These are phyloP conservation scores for Oncorhynchus nerka DNA, from an alignment of 2,113 vertebrate species.

Conservation along the genomic window DNA sequence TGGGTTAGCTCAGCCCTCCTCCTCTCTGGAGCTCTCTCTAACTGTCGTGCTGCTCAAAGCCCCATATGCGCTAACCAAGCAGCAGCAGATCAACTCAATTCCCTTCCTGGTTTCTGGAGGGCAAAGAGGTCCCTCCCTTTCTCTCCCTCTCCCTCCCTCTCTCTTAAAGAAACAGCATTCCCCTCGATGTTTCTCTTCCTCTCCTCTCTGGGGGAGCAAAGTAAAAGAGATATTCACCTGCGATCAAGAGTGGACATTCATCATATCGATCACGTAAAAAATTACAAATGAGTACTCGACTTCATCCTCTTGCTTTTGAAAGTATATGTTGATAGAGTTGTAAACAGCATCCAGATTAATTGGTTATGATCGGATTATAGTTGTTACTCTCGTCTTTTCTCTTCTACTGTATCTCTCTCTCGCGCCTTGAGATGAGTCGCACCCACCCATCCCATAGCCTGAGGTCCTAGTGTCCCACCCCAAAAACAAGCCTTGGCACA, in stretches of 20 bases:
- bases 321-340: not conserved
- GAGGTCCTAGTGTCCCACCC: slow-evolving; percentile 82
- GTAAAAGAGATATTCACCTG: slow-evolving; percentile 55
- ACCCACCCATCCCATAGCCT: slow-evolving; percentile 77
- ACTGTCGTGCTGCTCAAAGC: slow-evolving; percentile 80
- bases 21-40: slow-evolving; percentile 69
- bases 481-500: slow-evolving; percentile 77
- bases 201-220: slow-evolving; percentile 55
- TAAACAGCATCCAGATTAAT: slow-evolving; percentile 11
- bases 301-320: slow-evolving; percentile 14
- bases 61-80: slow-evolving; percentile 82
- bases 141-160: slow-evolving; percentile 70
- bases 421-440: slow-evolving; percentile 59
- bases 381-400: slow-evolving; percentile 48
- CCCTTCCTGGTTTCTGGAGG: slow-evolving; percentile 89
- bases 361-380: slow-evolving; percentile 38
- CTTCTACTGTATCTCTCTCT: slow-evolving; percentile 47
- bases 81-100: slow-evolving; percentile 84
- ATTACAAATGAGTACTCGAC: slow-evolving; percentile 46
- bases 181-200: slow-evolving; percentile 40
- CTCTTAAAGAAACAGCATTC: slow-evolving; percentile 81
- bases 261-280: slow-evolving; percentile 34
- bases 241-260: slow-evolving; percentile 41
- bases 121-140: slow-evolving; percentile 87
- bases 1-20: slow-evolving; percentile 77